Evolutionary conservation across 2,888 invertebrate genomes (phyloP), one percentile per base, ranked within the genome.

Genomic region (Meandrusa payeni): DNA sequence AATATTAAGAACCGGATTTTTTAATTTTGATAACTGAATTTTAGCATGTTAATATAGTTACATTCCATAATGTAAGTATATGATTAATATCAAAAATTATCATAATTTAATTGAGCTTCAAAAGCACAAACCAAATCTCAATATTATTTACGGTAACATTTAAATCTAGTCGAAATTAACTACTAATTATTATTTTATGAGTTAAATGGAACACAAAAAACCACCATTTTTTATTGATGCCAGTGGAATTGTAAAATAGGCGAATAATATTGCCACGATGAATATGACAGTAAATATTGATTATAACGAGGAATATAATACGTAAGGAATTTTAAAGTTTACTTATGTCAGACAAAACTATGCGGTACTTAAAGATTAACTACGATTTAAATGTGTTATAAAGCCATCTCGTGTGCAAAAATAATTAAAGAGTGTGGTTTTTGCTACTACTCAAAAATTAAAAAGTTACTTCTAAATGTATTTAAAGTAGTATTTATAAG

Each of bases 371-470:
- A 37, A 19, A 26, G 12, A 32, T 24, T 13, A 37, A 38, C 12
- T 32, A 39, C n/a, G 28, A 28, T 39, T 38, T 28, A 34, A 33
- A 32, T 12, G 43, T 43, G 26, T 38, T 32, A 15, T 24, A 37
- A 43, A 37, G 44, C 33, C 12, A 12, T 38, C 13, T 26, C n/a
- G 15, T 33, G 44, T 44, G 38, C 27, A 44, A 38, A 24, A 33
- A 44, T 23, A 41, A 24, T 22, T n/a, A 3, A 23, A 7, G 15
- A 5, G 1, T 39, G 44, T 33, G 44, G 26, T 33, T 33, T 44
- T 44, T 44, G 44, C 44, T 44, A 44, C 44, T 44, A 34, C 38
- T 23, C 39, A 44, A 44, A 28, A 13, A 33, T 37, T 13, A 32
- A 5, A 28, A 2, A 24, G 6, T 28, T 15, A 3, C 15, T 3